Conservation (phyloP, 2,797 vertebrate species). For the Tarsius wallacei region DNA sequence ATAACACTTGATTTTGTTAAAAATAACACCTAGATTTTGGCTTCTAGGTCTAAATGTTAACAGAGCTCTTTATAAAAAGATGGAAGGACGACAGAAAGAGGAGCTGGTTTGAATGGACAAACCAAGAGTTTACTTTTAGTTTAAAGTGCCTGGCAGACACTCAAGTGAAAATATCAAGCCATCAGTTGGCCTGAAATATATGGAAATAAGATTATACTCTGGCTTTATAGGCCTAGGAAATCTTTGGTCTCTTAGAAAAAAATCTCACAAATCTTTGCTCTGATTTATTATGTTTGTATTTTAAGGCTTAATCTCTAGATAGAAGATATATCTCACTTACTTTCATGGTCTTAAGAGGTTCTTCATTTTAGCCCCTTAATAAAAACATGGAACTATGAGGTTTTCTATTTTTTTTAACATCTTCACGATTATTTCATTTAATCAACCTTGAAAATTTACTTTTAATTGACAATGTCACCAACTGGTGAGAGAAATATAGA, state of each 20-base stretch:
- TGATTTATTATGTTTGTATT: background rate
- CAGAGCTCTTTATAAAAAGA: background rate
- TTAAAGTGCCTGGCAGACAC: background rate
- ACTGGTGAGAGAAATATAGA: background rate
- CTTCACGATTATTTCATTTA: background rate
- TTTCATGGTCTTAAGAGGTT: background rate
- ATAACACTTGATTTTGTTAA: background rate
- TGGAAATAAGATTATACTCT: background rate
- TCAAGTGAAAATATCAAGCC: background rate
- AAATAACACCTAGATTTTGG: slow-evolving; percentile 3
- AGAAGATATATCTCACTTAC: background rate
- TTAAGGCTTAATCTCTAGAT: slow-evolving; percentile 22
- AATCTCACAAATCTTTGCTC: background rate
- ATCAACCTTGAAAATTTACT: slow-evolving; percentile 18
- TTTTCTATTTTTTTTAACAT: background rate
- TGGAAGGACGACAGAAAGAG: background rate
- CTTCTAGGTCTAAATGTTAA: background rate
- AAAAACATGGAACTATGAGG: background rate
- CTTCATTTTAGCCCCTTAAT: background rate
- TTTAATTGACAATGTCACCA: background rate
- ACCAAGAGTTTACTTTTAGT: background rate
- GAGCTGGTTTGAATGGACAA: background rate
- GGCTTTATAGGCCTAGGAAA: background rate
- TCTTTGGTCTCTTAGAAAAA: background rate
- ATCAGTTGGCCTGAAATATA: background rate